Conservation (phyloP, 2,113 vertebrate species). For the Empidonax traillii region DNA sequence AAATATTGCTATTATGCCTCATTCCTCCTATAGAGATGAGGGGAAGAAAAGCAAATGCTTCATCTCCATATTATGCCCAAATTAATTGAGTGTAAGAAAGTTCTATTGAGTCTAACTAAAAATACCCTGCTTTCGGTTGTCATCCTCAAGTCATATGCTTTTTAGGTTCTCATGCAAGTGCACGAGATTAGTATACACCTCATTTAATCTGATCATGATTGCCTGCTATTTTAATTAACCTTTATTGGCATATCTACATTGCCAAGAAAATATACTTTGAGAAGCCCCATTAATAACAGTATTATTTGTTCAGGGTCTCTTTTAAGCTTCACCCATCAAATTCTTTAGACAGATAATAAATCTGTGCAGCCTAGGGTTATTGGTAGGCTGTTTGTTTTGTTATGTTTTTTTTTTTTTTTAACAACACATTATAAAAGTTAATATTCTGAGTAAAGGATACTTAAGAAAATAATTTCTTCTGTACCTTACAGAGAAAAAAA, state of each 20-base stretch:
- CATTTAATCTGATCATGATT: constrained; percentile 43
- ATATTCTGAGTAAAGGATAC: not conserved
- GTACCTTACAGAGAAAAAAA: not conserved
- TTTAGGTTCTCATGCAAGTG: constrained; percentile 17
- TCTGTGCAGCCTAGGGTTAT: not conserved
- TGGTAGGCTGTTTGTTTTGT: not conserved
- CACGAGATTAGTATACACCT: constrained; percentile 19
- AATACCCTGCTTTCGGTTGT: constrained; percentile 20
- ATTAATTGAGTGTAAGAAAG: constrained; percentile 57
- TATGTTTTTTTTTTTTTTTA: not conserved
- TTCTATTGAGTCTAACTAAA: constrained; percentile 29
- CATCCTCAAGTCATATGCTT: constrained; percentile 25
- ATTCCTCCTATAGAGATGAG: not conserved
- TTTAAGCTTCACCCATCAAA: not conserved
- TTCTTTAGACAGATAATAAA: not conserved
- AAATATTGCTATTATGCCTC: not conserved
- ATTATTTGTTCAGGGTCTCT: not conserved
- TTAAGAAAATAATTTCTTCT: not conserved
- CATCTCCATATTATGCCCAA: not conserved
- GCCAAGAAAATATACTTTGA: constrained; percentile 7
- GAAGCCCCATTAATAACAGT: constrained; percentile 10
- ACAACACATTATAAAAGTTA: not conserved
- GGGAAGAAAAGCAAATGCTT: constrained; percentile 7
- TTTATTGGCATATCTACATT: constrained; percentile 36
- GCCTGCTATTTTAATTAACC: constrained; percentile 50